Percentiles rank a stretch among this genome's conserved stretches.
Evolutionary conservation across 1,140 invertebrate species (phyloP).

Genomic region (Eumaeus atala): DNA sequence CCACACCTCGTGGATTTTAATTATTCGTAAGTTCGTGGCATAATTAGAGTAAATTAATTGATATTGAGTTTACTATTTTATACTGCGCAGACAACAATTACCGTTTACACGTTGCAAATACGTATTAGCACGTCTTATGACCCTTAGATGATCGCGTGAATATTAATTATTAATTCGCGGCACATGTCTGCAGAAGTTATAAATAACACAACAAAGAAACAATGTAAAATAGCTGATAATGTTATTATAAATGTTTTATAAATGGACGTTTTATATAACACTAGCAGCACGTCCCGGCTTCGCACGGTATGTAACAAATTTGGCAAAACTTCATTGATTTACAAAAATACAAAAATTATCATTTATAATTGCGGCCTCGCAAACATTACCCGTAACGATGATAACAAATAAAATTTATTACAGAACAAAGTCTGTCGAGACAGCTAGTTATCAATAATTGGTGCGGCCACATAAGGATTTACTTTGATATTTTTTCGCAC

Average conservation of each 20-base stretch:
- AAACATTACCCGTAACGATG: no score
- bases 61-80: not conserved
- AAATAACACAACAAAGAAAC: not conserved
- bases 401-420: no score
- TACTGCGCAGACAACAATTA: constrained; percentile 4
- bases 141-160: not conserved
- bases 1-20: constrained; percentile 9
- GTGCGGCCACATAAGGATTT: no score
- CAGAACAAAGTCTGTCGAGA: no score
- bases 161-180: constrained; percentile 1
- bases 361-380: no score
- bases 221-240: constrained; percentile 1
- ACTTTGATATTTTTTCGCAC: no score
- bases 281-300: no score
- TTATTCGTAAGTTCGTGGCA: not conserved
- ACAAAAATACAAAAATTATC: no score
- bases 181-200: not conserved
- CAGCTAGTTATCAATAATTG: no score
- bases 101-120: not conserved
- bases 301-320: no score
- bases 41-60: constrained; percentile 5
- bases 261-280: no score
- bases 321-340: no score
- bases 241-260: constrained; percentile 5
- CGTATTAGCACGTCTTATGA: not conserved